Evolutionary conservation across 2,113 vertebrate species (phyloP), one percentile per base, ranked within the genome.

Genomic region (Xiphophorus couchianus): DNA sequence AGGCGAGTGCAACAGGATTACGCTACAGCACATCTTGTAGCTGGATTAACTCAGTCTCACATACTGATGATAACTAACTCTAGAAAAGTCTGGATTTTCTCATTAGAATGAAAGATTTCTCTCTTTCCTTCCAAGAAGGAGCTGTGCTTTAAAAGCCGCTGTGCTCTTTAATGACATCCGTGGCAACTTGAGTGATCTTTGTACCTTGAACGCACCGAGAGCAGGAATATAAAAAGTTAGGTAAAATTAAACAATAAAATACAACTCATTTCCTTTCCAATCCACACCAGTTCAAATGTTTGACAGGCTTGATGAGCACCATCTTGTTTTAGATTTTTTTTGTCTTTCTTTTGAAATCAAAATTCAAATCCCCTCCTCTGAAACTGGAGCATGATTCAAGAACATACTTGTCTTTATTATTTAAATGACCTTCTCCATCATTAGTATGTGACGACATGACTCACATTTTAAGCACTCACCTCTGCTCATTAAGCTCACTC

Each of bases 401-500:
- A 87, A 69, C 77, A 83, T 74, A 48, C 62, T 69, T 74, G 60
- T 78, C 78, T 88, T 84, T 86, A 67, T 86, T 74, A 84, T 80
- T 89, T 74, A 80, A 84, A 89, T 88, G 1, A 78, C 77, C 64
- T 74, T 66, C 83, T 67, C 61, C 78, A 74, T 84, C 71, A 89
- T 90, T 86, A 87, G 79, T 79, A 81, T 89, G 87, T 80, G 37
- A 74, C 66, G 79, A 74, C 83, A 84, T 83, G 87, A 62, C 39
- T 88, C 68, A 65, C 77, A 74, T 84, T 69, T 85, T 69, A 90
- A 77, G 75, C 66, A 64, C 71, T 90, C 84, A 85, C 87, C 87
- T 85, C 83, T 83, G 76, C 81, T 91, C 88, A 82, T 89, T 90
- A 85, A 64, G 72, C 85, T 84, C 62, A 84, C 74, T 81, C 80